Evolutionary conservation across 2,113 vertebrate genomes (phyloP).

Genomic region (Pygoscelis antarcticus): DNA sequence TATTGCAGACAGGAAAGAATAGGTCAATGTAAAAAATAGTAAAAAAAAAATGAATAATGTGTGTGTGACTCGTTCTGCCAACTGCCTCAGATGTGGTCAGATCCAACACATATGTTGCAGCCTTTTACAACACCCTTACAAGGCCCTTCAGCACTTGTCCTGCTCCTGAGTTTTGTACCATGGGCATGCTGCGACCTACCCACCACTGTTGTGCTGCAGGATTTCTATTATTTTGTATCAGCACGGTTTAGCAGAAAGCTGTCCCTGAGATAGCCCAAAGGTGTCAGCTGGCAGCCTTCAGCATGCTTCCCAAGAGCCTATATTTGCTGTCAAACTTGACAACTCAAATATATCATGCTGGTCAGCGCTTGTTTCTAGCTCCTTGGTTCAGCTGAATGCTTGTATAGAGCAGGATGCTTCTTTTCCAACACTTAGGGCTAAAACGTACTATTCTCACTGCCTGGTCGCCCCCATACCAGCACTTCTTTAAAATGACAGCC

Average conservation of each 20-base stretch:
- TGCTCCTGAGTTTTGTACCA: background rate
- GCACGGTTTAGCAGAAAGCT: background rate
- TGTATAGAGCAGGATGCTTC: background rate
- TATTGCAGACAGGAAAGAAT: background rate
- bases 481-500: background rate
- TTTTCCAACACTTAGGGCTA: background rate
- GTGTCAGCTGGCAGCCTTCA: background rate
- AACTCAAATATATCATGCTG: background rate
- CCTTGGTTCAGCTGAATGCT: background rate
- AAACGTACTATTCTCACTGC: accelerated
- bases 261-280: background rate
- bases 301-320: background rate
- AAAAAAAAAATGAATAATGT: background rate
- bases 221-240: background rate
- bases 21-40: background rate
- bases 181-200: background rate
- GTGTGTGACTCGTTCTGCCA: accelerated
- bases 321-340: background rate
- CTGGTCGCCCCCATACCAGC: accelerated
- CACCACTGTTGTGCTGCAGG: background rate
- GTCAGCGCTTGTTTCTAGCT: background rate
- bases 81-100: background rate
- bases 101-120: background rate
- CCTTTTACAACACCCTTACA: background rate
- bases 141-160: background rate